phyloP scores from a whole-genome alignment of 2,888 invertebrate species.

The Idaea biselata region DNA sequence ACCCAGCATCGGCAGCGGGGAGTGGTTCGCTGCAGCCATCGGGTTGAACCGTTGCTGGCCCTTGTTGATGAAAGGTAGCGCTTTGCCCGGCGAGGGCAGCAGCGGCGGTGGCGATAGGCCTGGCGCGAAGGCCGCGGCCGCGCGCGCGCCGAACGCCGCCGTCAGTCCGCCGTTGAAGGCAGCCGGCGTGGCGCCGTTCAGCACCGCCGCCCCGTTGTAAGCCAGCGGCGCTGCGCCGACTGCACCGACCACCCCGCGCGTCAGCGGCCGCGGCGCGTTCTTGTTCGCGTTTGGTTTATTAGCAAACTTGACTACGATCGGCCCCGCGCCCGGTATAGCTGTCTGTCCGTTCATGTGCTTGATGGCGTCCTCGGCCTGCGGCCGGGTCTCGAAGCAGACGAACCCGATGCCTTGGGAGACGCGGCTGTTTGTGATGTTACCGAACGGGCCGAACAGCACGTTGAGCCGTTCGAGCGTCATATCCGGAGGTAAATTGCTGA shows the following conservation, averaged over 20 bases:
- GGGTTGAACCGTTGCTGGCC: slow-evolving; percentile 77
- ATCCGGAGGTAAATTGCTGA: slow-evolving; percentile 77
- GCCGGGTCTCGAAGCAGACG: slow-evolving; percentile 71
- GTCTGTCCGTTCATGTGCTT: slow-evolving; percentile 69
- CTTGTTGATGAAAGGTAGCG: slow-evolving; percentile 76
- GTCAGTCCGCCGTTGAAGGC: slow-evolving; percentile 66
- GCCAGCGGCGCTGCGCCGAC: slow-evolving; percentile 54
- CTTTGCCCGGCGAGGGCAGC: slow-evolving; percentile 75
- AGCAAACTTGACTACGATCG: slow-evolving; percentile 75
- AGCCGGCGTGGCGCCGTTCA: slow-evolving; percentile 60
- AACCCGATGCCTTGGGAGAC: slow-evolving; percentile 78
- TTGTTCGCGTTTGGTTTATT: slow-evolving; percentile 74
- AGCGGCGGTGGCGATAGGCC: slow-evolving; percentile 73
- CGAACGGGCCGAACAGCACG: slow-evolving; percentile 66
- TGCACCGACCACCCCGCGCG: slow-evolving; percentile 51
- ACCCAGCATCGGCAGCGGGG: slow-evolving; percentile 68
- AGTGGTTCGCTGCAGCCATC: slow-evolving; percentile 72
- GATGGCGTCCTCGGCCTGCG: slow-evolving; percentile 75
- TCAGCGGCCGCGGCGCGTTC: slow-evolving; percentile 62
- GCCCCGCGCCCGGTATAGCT: slow-evolving; percentile 67
- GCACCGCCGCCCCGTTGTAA: slow-evolving; percentile 68
- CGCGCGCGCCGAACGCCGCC: slow-evolving; percentile 65
- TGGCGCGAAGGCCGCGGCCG: slow-evolving; percentile 64
- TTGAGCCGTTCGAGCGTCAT: slow-evolving; percentile 76
- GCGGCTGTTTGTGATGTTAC: slow-evolving; percentile 73